Percentiles rank a stretch among this genome's conserved stretches.
Evolutionary conservation across 2,888 invertebrate genomes (phyloP).

Genomic region (Oligia strigilis): DNA sequence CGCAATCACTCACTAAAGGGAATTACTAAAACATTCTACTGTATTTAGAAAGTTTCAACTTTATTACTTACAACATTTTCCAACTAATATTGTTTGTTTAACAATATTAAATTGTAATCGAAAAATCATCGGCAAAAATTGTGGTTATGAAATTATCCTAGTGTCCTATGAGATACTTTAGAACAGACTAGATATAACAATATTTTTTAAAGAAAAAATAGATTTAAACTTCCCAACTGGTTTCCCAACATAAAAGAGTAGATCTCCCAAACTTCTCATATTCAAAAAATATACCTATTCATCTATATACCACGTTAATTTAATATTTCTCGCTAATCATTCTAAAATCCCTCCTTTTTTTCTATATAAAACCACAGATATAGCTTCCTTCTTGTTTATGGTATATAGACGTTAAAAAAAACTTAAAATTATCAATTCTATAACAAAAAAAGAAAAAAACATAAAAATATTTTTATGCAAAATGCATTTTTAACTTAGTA

Average conservation of each 20-base stretch:
- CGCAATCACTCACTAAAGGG: background rate
- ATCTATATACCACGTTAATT: slow-evolving; percentile 56
- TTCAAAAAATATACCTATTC: slow-evolving; percentile 51
- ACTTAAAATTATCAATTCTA: slow-evolving; percentile 51
- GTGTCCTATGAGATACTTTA: background rate
- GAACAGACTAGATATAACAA: too few relatives aligned
- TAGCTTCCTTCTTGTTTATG: slow-evolving; percentile 44
- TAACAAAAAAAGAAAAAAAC: slow-evolving; percentile 55
- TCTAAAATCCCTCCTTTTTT: slow-evolving; percentile 44
- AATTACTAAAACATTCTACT: background rate
- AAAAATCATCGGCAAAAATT: too few relatives aligned
- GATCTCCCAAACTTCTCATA: slow-evolving; percentile 33
- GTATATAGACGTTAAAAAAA: slow-evolving; percentile 54
- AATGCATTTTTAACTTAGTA: slow-evolving; percentile 51
- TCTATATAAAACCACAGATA: slow-evolving; percentile 58
- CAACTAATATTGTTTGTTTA: too few relatives aligned
- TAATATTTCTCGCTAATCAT: slow-evolving; percentile 31
- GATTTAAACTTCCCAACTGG: background rate
- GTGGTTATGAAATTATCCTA: too few relatives aligned
- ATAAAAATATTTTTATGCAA: slow-evolving; percentile 51
- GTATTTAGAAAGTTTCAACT: background rate
- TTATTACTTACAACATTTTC: too few relatives aligned
- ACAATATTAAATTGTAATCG: too few relatives aligned
- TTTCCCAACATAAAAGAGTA: background rate
- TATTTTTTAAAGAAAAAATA: background rate